Evolutionary conservation across 2,888 invertebrate species (phyloP).

Genomic region (Drosophila yooni): DNA sequence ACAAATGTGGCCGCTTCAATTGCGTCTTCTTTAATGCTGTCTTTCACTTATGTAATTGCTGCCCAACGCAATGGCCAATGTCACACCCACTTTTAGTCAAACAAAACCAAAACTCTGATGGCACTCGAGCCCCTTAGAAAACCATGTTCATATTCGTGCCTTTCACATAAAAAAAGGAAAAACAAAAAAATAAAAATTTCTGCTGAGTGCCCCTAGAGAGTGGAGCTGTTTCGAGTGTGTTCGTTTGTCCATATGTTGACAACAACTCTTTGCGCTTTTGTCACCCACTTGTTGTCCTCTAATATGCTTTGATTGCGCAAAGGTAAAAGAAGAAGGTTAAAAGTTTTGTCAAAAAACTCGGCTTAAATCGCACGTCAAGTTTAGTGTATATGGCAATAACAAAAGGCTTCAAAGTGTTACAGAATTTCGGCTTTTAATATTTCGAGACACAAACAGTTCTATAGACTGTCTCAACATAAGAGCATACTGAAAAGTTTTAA

Average conservation of each 20-base stretch:
- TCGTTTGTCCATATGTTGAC: slow-evolving; percentile 36
- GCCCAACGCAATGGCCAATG: slow-evolving; percentile 35
- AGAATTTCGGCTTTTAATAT: not conserved
- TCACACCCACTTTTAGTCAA: slow-evolving; percentile 19
- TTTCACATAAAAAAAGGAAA: not conserved
- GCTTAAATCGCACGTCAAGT: slow-evolving; percentile 42
- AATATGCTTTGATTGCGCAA: slow-evolving; percentile 49
- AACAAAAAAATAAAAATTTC: slow-evolving; percentile 16
- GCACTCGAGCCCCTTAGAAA: slow-evolving; percentile 47
- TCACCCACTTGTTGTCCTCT: slow-evolving; percentile 61
- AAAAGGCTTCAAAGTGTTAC: slow-evolving; percentile 30
- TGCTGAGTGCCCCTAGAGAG: slow-evolving; percentile 16
- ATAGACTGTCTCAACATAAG: slow-evolving; percentile 22
- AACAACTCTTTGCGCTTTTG: slow-evolving; percentile 41
- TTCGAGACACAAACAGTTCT: not conserved
- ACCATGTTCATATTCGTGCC: slow-evolving; percentile 21
- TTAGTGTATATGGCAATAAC: slow-evolving; percentile 10
- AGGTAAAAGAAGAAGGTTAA: slow-evolving; percentile 30
- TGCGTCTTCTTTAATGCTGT: slow-evolving; percentile 19
- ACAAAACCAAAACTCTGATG: slow-evolving; percentile 34
- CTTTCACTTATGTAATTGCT: slow-evolving; percentile 60
- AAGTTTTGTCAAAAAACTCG: slow-evolving; percentile 49
- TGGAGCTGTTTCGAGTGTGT: slow-evolving; percentile 38
- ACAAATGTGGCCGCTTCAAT: slow-evolving; percentile 49
- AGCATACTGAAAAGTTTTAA: slow-evolving; percentile 58